Evolutionary conservation across 2,113 vertebrate species (phyloP).

Genomic region (Misgurnus anguillicaudatus): DNA sequence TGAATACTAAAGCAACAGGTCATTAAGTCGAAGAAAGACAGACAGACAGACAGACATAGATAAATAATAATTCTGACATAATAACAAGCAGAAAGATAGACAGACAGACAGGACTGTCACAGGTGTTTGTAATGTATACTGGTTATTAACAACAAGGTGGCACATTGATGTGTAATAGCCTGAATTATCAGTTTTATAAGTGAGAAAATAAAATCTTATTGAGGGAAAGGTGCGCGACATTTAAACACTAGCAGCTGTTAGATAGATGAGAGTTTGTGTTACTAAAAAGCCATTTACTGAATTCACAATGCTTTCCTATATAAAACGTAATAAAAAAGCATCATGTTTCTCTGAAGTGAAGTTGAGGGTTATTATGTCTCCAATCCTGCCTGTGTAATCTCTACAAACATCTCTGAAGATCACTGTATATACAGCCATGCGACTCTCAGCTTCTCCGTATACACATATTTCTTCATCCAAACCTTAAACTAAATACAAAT

Average conservation of each 20-base stretch:
- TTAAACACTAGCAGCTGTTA: background rate
- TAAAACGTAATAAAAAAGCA: background rate
- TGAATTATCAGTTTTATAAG: background rate
- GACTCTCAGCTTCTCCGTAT: background rate
- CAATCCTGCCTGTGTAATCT: no score
- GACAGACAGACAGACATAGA: background rate
- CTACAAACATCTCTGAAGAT: background rate
- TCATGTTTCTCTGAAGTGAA: no score
- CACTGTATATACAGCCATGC: background rate
- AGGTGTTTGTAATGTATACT: background rate
- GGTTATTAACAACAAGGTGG: no score
- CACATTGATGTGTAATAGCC: no score
- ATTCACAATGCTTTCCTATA: constrained; percentile 7
- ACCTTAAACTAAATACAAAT: constrained; percentile 5
- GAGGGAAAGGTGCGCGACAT: background rate
- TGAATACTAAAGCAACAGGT: background rate
- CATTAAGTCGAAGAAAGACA: no score
- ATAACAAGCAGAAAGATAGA: background rate
- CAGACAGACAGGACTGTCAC: background rate
- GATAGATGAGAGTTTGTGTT: background rate
- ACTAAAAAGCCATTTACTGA: background rate
- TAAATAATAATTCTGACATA: background rate
- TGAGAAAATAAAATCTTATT: background rate
- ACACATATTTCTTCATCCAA: background rate
- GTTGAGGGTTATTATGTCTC: no score